Base-by-base conservation (phyloP, 2,113 vertebrate genomes). In the Carollia perspicillata region DNA sequence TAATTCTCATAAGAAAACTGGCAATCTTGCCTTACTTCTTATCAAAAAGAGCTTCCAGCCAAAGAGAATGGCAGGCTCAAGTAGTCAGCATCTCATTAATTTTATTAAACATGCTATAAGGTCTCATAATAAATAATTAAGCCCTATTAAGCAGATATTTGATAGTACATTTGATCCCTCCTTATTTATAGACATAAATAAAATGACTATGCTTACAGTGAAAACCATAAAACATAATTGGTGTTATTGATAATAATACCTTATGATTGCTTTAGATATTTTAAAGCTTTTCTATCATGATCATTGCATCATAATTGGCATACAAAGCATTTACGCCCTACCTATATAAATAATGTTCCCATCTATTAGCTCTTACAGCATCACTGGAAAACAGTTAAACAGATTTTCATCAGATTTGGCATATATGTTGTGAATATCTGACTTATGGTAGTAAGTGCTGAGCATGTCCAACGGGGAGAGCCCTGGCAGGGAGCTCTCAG, bases 1-100 rank as follows among this genome's bases (percentile, higher is more conserved):
- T 95, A 91, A 97, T 97, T 97, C 96, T 96, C 97, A 95, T 97
- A 97, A 97, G 96, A 94, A 97, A 97, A 97, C 93, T 97, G 96
- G 53, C 95, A 98, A 94, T 97, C 96, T 97, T 96, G 74, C 78
- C 95, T 97, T 86, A 83, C 90, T 97, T 95, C 84, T 96, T 95
- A 97, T 95, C 93, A 86, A 95, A 84, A 93, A 95, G 84, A 95
- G 42, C 91, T 97, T 92, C 85, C 58, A 97, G 72, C 33, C 44
- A 53, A 66, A 92, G 88, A 97, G 35, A 96, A 35, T 74, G 89
- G 86, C 86, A 92, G 93, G 65, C 80, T 95, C 91, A 94, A 96
- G 89, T 95, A 93, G 96, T 96, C 89, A 97, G 83, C 95, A 96
- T 95, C 96, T 97, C 96, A 97, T 97, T 96, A 95, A 94, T 94